Evolutionary conservation across 2,113 vertebrate genomes (phyloP).

Genomic region (Corvus hawaiiensis): DNA sequence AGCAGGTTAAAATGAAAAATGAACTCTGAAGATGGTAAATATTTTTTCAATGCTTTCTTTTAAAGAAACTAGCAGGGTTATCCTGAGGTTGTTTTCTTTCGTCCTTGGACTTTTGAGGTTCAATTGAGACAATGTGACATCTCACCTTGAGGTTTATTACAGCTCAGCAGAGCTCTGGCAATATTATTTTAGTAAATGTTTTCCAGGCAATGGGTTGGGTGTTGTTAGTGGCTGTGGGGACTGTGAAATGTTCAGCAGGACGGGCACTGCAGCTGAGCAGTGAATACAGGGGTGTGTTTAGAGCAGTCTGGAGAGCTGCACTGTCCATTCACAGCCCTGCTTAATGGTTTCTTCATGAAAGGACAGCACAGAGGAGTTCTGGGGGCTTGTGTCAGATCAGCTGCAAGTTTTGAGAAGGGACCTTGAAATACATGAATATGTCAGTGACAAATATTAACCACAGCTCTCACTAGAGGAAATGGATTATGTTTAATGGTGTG

Average conservation of each 20-base stretch:
- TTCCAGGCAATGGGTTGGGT: background rate
- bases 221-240: background rate
- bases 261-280: background rate
- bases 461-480: background rate
- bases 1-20: background rate
- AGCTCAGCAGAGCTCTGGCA: background rate
- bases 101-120: background rate
- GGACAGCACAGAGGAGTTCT: accelerated
- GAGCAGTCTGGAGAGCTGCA: background rate
- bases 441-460: constrained; percentile 34
- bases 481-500: constrained; percentile 21
- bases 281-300: accelerated
- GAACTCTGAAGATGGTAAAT: background rate
- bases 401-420: background rate
- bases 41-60: background rate
- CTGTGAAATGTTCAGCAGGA: background rate
- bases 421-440: background rate
- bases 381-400: background rate
- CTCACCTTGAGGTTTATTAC: background rate
- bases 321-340: accelerated
- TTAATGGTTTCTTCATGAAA: background rate
- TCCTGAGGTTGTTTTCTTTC: background rate
- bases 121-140: background rate
- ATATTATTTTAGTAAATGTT: background rate
- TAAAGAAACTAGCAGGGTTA: background rate